phyloP scores from a whole-genome alignment of 2,888 invertebrate species.

The Beris chalybata region DNA sequence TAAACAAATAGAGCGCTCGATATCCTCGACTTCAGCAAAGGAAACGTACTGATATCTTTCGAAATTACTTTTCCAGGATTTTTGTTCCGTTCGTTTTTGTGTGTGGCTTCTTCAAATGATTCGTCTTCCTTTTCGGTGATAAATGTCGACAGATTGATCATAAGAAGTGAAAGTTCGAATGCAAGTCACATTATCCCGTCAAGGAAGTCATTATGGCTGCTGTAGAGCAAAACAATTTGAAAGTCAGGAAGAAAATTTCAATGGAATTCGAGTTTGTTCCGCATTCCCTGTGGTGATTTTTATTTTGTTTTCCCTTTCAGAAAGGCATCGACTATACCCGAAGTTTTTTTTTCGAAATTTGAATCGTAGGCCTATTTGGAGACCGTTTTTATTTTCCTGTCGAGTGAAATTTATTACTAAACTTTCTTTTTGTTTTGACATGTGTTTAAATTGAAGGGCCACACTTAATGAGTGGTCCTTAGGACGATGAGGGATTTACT shows the following conservation, averaged over 20 bases:
- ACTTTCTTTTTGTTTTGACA: constrained; percentile 29
- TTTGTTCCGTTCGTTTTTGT: too few relatives aligned
- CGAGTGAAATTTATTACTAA: constrained; percentile 22
- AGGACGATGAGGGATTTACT: too few relatives aligned
- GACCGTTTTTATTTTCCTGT: constrained; percentile 8
- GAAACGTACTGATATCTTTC: too few relatives aligned
- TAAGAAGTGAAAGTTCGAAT: background rate
- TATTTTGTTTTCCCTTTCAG: background rate
- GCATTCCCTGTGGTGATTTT: too few relatives aligned
- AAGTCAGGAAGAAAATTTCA: background rate
- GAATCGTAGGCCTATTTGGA: background rate
- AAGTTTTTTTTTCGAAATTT: background rate
- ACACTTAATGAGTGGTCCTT: constrained; percentile 11
- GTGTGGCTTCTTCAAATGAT: too few relatives aligned
- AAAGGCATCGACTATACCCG: background rate
- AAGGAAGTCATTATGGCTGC: constrained; percentile 26
- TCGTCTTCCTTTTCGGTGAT: too few relatives aligned
- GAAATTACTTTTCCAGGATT: too few relatives aligned
- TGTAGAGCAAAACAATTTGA: background rate
- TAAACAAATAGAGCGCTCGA: constrained; percentile 12
- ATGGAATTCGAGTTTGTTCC: background rate
- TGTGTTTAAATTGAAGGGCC: constrained; percentile 21
- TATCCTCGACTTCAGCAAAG: constrained; percentile 12
- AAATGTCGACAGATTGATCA: too few relatives aligned
- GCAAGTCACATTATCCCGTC: constrained; percentile 2